Evolutionary conservation across 2,888 invertebrate species (phyloP).

Genomic region (Protophormia terraenovae): DNA sequence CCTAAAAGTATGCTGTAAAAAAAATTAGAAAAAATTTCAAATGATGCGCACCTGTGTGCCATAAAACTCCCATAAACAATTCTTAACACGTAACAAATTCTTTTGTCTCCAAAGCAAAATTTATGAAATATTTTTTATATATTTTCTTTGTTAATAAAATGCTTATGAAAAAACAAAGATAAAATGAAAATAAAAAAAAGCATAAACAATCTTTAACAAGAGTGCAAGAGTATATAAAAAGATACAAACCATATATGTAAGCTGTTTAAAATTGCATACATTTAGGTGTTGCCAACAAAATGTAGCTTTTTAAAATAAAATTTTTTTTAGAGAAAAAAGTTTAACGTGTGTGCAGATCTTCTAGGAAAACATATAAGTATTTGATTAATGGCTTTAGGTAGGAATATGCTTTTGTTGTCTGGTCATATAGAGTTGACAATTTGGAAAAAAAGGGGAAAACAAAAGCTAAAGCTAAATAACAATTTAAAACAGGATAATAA

Average conservation of each 20-base stretch:
- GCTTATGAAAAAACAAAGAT: conserved; percentile 6
- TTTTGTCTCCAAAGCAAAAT: conserved; percentile 23
- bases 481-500: conserved; percentile 9
- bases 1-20: neutral
- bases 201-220: neutral
- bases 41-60: neutral
- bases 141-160: conserved; percentile 55
- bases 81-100: conserved; percentile 51
- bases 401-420: conserved; percentile 54
- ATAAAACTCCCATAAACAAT: conserved; percentile 28
- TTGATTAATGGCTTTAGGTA: conserved; percentile 37
- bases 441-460: neutral
- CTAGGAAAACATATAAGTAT: neutral
- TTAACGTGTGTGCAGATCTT: neutral
- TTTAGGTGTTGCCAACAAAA: conserved; percentile 48
- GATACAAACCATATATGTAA: neutral
- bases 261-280: conserved; percentile 40
- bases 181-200: neutral
- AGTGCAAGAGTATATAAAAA: neutral
- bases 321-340: neutral
- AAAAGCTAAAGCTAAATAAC: conserved; percentile 1
- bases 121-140: conserved; percentile 27
- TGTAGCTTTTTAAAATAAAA: neutral
- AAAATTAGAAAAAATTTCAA: neutral
- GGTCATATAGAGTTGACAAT: conserved; percentile 32